Evolutionary conservation across 2,888 invertebrate species (phyloP).

Genomic region (Meteorus cinctellus): DNA sequence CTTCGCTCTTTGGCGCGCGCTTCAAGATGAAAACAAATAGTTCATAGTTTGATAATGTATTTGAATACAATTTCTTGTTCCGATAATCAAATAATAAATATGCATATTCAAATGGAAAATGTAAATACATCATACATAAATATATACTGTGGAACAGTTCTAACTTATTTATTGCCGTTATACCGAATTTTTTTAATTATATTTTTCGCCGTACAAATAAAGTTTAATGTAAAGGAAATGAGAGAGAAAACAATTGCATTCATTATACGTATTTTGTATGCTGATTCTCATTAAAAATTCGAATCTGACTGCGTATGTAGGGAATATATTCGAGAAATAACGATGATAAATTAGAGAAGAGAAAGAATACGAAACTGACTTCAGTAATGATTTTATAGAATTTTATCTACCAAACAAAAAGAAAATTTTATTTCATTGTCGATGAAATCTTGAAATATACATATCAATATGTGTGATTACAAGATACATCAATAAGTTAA

Average conservation of each 20-base stretch:
- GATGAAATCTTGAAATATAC: constrained; percentile 16
- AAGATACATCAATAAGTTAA: constrained; percentile 7
- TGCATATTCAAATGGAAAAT: constrained; percentile 7
- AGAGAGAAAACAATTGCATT: background rate
- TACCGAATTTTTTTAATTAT: background rate
- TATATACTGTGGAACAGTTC: constrained; percentile 9
- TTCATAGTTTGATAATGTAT: constrained; percentile 29
- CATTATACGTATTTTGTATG: background rate
- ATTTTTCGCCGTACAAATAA: background rate
- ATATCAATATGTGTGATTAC: constrained; percentile 6
- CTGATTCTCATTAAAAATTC: background rate
- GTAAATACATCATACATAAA: constrained; percentile 20
- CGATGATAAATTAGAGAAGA: constrained; percentile 8
- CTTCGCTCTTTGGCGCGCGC: background rate
- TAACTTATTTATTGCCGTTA: constrained; percentile 1
- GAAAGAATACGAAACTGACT: constrained; percentile 26
- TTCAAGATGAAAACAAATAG: constrained; percentile 39
- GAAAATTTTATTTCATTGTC: constrained; percentile 31
- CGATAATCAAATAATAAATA: constrained; percentile 7
- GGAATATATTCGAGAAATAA: constrained; percentile 31
- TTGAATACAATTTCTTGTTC: background rate
- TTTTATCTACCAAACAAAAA: constrained; percentile 28
- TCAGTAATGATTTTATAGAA: constrained; percentile 17
- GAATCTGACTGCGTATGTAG: constrained; percentile 38
- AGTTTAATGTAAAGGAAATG: constrained; percentile 16